phyloP scores from a whole-genome alignment of 2,797 vertebrate genomes.

The Leptodactylus fallax region DNA sequence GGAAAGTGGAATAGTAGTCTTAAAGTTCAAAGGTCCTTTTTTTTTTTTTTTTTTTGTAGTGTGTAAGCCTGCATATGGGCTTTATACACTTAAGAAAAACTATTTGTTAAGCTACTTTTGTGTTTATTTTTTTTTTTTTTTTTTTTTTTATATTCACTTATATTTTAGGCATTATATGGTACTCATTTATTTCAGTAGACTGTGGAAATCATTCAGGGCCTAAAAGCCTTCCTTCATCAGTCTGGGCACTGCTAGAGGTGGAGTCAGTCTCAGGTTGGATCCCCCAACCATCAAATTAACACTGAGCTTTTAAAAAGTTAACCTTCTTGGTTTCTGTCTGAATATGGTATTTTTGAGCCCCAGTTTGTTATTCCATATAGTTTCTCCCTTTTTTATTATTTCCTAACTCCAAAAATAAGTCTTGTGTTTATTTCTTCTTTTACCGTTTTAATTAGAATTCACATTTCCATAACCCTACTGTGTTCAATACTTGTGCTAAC shows the following conservation, averaged over 20 bases:
- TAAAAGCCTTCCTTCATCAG: background rate
- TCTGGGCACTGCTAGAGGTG: background rate
- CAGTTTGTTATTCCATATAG: background rate
- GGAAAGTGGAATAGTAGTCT: no score
- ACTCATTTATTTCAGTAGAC: background rate
- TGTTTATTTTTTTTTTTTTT: no score
- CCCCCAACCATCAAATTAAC: background rate
- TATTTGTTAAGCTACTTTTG: no score
- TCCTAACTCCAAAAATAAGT: background rate
- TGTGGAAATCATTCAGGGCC: background rate
- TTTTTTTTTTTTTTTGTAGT: no score
- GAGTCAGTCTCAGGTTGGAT: no score
- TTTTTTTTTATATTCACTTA: no score
- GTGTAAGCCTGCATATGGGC: no score
- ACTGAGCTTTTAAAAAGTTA: background rate
- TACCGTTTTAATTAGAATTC: constrained; percentile 9
- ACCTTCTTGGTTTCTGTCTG: background rate
- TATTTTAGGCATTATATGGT: no score
- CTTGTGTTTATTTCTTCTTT: background rate
- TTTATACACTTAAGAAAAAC: no score
- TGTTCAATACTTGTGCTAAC: constrained; percentile 39
- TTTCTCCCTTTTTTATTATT: background rate
- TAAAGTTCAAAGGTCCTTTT: no score
- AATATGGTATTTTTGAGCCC: background rate
- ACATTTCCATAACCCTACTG: constrained; percentile 52